These are phyloP conservation scores for Scomber colias DNA, from an alignment of 2,113 vertebrate species.

Conservation along the genomic window DNA sequence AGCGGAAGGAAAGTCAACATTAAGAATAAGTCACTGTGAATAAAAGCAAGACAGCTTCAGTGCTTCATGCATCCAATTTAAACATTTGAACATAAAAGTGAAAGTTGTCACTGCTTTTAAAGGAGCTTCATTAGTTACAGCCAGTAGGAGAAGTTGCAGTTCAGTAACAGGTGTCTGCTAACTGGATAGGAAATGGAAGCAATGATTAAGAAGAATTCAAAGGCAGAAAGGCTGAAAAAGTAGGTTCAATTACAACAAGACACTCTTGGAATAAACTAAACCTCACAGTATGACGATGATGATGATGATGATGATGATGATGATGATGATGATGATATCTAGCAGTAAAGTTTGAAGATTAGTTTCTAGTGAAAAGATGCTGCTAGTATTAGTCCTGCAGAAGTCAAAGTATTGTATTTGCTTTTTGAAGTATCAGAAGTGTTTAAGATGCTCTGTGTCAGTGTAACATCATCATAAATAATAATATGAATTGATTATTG, in stretches of 20 bases:
- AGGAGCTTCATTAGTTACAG: background rate
- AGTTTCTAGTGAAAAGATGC: no score
- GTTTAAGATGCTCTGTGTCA: no score
- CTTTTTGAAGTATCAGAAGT: no score
- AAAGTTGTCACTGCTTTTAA: background rate
- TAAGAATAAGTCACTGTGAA: background rate
- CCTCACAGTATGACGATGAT: no score
- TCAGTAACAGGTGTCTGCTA: background rate
- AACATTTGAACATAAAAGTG: background rate
- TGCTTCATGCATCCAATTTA: background rate
- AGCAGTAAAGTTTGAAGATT: no score
- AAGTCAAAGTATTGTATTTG: no score
- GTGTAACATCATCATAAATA: no score
- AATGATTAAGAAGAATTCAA: background rate
- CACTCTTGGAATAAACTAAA: background rate
- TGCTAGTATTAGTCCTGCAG: no score
- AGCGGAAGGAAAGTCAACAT: background rate
- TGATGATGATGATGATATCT: no score
- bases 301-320: no score
- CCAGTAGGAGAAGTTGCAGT: background rate
- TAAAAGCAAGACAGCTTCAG: background rate
- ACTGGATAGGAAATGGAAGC: background rate
- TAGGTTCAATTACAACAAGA: background rate
- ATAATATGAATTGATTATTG: no score
- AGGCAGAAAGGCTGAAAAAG: background rate